Conservation (phyloP, 2,888 invertebrate genomes). For the Noctua janthe region DNA sequence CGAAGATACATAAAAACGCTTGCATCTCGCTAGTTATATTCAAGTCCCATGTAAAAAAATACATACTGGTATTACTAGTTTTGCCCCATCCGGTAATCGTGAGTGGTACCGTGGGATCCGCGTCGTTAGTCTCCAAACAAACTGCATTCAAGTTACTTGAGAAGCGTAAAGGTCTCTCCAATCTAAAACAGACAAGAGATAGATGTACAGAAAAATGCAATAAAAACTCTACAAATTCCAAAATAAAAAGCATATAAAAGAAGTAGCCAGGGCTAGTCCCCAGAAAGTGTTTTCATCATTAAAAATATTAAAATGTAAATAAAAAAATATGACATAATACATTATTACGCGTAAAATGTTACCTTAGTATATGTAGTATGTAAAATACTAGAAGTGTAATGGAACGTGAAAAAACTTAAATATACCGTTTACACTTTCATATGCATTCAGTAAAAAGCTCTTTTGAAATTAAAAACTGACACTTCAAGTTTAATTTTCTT, state of each 20-base stretch:
- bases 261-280: neutral
- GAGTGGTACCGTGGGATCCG: constrained; percentile 75
- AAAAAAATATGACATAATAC: neutral
- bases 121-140: constrained; percentile 79
- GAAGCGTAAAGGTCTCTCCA: constrained; percentile 74
- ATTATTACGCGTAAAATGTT: neutral
- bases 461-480: too few relatives aligned
- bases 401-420: neutral
- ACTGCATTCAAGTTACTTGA: constrained; percentile 77
- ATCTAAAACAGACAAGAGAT: constrained; percentile 67
- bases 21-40: neutral
- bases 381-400: neutral
- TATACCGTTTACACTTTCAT: too few relatives aligned
- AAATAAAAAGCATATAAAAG: too few relatives aligned
- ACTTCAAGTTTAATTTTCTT: too few relatives aligned
- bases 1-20: neutral
- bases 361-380: neutral
- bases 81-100: constrained; percentile 87
- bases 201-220: neutral
- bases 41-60: neutral
- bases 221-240: neutral
- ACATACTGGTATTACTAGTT: constrained; percentile 81
- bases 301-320: too few relatives aligned
- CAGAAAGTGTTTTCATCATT: neutral
- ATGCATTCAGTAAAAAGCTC: too few relatives aligned